Conservation (phyloP, 2,797 vertebrate species). For the Ptychadena robeensis region DNA sequence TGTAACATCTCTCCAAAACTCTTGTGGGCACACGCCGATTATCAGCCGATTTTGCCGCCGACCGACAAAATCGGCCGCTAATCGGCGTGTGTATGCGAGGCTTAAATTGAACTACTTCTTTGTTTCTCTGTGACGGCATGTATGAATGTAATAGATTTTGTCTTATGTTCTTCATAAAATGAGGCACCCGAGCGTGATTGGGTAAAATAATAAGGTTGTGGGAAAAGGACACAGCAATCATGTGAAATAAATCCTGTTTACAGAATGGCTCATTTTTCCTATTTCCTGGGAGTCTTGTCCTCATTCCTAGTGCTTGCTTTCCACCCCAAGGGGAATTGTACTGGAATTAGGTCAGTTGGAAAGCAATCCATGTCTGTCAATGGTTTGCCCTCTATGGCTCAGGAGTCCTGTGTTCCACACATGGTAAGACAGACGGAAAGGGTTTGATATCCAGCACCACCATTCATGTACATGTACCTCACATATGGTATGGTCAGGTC, state of each 20-base stretch:
- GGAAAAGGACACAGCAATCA: conserved; percentile 12
- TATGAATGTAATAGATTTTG: too few species aligned
- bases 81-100: too few species aligned
- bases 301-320: conserved; percentile 28
- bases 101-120: too few species aligned
- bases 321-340: conserved; percentile 38
- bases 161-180: background rate
- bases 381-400: conserved; percentile 1
- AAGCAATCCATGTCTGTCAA: conserved; percentile 38
- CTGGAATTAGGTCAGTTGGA: conserved; percentile 57
- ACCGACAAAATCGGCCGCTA: too few species aligned
- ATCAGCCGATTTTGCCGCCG: too few species aligned
- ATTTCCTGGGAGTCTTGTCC: conserved; percentile 30
- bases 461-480: background rate
- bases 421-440: conserved; percentile 22
- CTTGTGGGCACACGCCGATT: too few species aligned
- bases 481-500: background rate
- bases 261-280: conserved; percentile 3
- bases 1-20: too few species aligned
- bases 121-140: too few species aligned
- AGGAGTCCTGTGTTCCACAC: conserved; percentile 18
- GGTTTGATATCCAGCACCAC: background rate
- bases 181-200: background rate
- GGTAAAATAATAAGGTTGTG: conserved; percentile 19
- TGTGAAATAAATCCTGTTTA: conserved; percentile 44